Percentiles rank a stretch among this genome's conserved stretches.
Evolutionary conservation across 2,888 invertebrate species (phyloP).

Genomic region (Pycnomerus fuliginosus): DNA sequence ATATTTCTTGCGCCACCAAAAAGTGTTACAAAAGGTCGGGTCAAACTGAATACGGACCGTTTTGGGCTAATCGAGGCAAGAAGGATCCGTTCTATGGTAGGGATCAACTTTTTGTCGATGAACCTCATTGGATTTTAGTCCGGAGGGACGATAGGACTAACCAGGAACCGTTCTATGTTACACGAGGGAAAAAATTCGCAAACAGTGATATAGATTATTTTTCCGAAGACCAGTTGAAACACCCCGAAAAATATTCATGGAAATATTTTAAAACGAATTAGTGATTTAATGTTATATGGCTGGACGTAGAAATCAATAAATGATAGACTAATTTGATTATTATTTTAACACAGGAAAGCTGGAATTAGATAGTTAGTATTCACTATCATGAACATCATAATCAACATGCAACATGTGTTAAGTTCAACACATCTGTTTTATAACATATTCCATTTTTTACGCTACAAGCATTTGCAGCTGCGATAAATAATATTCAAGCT

Average conservation of each 20-base stretch:
- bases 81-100: constrained; percentile 43
- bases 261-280: constrained; percentile 45
- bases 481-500: too few species aligned
- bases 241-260: too few species aligned
- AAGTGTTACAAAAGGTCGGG: constrained; percentile 35
- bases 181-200: constrained; percentile 42
- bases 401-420: too few species aligned
- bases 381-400: too few species aligned
- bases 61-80: constrained; percentile 57
- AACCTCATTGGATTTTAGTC: constrained; percentile 58
- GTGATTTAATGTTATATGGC: too few species aligned
- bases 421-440: too few species aligned
- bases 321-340: too few species aligned
- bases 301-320: too few species aligned
- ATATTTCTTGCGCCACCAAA: constrained; percentile 24
- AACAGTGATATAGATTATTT: constrained; percentile 28
- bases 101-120: constrained; percentile 56
- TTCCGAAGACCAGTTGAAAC: constrained; percentile 46
- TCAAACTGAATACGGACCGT: constrained; percentile 47
- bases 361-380: too few species aligned
- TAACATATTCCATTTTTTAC: too few species aligned
- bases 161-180: constrained; percentile 44
- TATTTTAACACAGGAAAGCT: too few species aligned
- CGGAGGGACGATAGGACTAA: constrained; percentile 46
- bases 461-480: too few species aligned